phyloP scores from a whole-genome alignment of 2,888 invertebrate genomes.

The Agrotis clavis region DNA sequence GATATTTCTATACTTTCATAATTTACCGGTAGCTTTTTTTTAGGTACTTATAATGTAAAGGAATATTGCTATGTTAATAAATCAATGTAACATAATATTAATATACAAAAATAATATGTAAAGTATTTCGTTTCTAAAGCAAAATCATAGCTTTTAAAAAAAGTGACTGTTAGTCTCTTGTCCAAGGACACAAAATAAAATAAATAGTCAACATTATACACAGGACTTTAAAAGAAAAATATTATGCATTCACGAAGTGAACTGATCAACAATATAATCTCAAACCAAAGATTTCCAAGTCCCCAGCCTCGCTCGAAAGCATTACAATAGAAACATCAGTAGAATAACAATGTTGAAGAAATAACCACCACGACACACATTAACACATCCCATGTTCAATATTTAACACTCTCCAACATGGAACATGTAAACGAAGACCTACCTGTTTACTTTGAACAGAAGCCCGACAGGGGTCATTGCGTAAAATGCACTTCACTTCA shows the following conservation, averaged over 20 bases:
- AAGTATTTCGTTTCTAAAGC: no score
- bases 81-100: neutral
- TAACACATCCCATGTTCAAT: conserved; percentile 78
- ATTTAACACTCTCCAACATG: conserved; percentile 71
- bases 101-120: no score
- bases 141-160: neutral
- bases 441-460: conserved; percentile 92
- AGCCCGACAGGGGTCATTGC: conserved; percentile 92
- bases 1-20: no score
- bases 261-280: conserved; percentile 62
- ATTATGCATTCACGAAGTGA: conserved; percentile 58
- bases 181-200: conserved; percentile 1
- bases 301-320: conserved; percentile 53
- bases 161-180: neutral
- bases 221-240: conserved; percentile 25
- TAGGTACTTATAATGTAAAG: no score
- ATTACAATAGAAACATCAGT: conserved; percentile 66
- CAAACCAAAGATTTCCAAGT: conserved; percentile 58
- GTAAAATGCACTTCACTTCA: conserved; percentile 70
- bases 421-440: conserved; percentile 74
- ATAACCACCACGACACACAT: conserved; percentile 69
- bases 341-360: conserved; percentile 67
- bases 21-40: no score
- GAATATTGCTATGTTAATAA: neutral
- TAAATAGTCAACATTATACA: conserved; percentile 5